These are phyloP conservation scores for Australoheros facetus DNA, from an alignment of 2,797 vertebrate species.

Conservation along the genomic window DNA sequence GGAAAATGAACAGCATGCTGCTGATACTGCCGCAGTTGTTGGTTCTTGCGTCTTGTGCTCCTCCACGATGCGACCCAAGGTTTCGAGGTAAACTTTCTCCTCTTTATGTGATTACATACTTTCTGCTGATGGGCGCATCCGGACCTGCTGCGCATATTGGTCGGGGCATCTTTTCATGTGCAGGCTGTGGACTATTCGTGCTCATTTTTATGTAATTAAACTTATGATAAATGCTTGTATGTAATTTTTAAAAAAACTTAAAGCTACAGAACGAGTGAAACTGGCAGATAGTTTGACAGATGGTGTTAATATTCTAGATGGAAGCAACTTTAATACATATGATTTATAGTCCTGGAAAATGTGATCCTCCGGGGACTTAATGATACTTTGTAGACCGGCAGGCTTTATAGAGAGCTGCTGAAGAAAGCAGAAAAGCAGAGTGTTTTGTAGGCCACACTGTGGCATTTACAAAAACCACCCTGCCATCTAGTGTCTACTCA, in stretches of 20 bases:
- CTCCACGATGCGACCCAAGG: conserved; percentile 76
- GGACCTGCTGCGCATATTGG: conserved; percentile 12
- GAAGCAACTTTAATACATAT: background rate
- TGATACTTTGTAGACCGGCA: conserved; percentile 21
- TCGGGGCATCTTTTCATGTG: background rate
- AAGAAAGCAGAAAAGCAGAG: background rate
- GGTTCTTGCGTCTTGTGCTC: conserved; percentile 50
- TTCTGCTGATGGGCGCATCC: background rate
- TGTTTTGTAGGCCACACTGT: conserved; percentile 21
- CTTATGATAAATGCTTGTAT: background rate
- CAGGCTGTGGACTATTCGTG: background rate
- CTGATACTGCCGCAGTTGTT: conserved; percentile 69
- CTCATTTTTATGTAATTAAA: background rate
- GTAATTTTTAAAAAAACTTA: background rate
- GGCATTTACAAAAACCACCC: conserved; percentile 48
- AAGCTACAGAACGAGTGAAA: background rate
- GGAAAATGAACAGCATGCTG: conserved; percentile 37
- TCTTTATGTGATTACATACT: background rate
- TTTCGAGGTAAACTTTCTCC: conserved; percentile 80
- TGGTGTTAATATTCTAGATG: background rate
- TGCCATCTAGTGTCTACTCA: conserved; percentile 77
- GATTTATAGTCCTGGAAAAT: background rate
- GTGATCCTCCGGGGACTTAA: background rate
- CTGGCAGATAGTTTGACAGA: background rate
- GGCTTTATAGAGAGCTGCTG: conserved; percentile 15